Base-by-base conservation (phyloP, 2,888 invertebrate species). In the Matsumyia berberina region DNA sequence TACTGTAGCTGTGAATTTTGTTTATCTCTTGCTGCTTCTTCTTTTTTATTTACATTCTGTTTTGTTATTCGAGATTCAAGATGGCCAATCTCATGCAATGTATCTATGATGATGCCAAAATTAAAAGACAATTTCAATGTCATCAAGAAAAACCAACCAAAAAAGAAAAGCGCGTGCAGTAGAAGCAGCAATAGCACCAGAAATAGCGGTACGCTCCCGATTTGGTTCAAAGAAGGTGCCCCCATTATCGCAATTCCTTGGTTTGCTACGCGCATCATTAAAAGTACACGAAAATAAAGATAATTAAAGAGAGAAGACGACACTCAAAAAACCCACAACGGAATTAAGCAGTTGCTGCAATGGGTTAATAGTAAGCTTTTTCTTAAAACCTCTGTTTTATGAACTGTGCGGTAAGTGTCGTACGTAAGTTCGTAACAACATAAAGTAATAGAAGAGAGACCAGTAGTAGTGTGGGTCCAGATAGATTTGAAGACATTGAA, bases 151-250 rank as follows among this genome's bases (percentile, higher is more conserved):
- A 35, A 33, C n/a, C n/a, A n/a, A n/a, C n/a, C n/a, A 19, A 15
- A 46, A 31, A 6, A 58, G 49, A 11, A 55, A 53, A n/a, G 24
- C 44, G 57, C 46, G 24, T 35, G 46, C 24, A 58, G 29, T 7
- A 57, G 29, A 35, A 31, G 29, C 11, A 57, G 29, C 46, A 31
- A n/a, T 33, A 11, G 15, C 12, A 24, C 1, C 5, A 57, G 67
- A 37, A 53, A 31, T 60, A 77, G 44, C 53, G 60, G 67, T 55
- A 15, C 19, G 69, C 35, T 69, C 44, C 9, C 69, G 77, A 77
- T 77, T 77, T 77, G 77, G 60, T 69, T 69, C 69, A 62, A 53
- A 66, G 67, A 77, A 62, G 77, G 33, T 69, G 69, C 11, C 53
- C 77, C 62, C 77, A 77, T 77, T 77, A 77, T 24, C 51, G 69